phyloP scores from a whole-genome alignment of 2,888 invertebrate genomes.

The Mimas tiliae region DNA sequence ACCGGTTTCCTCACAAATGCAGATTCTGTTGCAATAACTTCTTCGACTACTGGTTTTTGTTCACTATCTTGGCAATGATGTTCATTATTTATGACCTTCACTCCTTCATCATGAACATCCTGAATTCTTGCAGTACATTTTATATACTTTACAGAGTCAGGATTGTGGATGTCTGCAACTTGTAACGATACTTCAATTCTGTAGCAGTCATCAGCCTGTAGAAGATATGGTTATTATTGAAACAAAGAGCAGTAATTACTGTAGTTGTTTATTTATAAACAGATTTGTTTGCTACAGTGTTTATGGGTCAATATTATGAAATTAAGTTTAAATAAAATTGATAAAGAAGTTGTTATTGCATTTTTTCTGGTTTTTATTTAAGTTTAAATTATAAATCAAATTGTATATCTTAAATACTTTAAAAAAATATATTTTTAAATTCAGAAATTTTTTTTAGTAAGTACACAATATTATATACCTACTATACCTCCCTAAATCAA shows the following conservation, averaged over 20 bases:
- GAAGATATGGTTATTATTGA: conserved; percentile 36
- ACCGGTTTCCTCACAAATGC: conserved; percentile 51
- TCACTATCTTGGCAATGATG: conserved; percentile 53
- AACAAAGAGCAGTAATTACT: not conserved
- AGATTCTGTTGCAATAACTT: conserved; percentile 41
- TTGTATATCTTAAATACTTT: no score
- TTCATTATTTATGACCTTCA: conserved; percentile 50
- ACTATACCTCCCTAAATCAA: no score
- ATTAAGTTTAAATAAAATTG: not conserved
- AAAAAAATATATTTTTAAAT: no score
- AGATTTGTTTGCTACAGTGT: not conserved
- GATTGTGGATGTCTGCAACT: conserved; percentile 51
- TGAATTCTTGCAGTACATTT: conserved; percentile 63
- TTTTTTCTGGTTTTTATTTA: conserved; percentile 19
- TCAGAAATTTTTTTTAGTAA: no score
- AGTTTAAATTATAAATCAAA: no score
- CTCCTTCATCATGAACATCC: conserved; percentile 48
- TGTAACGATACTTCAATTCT: conserved; percentile 60
- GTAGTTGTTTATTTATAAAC: not conserved
- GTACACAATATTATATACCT: no score
- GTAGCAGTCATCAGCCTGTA: conserved; percentile 59
- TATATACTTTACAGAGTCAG: conserved; percentile 50
- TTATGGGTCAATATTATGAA: not conserved
- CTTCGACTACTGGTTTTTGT: conserved; percentile 39
- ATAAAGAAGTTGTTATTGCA: conserved; percentile 21